Evolutionary conservation across 2,113 vertebrate species (phyloP).

Genomic region (Microcebus ravelobensis): DNA sequence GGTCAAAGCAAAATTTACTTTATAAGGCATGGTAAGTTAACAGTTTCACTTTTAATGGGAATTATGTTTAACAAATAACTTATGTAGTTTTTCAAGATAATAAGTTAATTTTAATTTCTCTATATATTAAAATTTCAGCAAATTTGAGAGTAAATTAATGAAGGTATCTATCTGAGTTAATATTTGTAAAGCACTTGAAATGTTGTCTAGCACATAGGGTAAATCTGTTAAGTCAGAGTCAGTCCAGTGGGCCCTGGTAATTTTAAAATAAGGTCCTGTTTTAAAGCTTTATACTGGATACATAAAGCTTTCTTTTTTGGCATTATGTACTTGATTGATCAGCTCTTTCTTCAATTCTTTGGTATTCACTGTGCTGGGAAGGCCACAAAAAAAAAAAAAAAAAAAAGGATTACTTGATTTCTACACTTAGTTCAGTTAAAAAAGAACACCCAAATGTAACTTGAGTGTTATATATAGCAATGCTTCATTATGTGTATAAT

Average conservation of each 20-base stretch:
- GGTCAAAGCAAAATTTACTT: neutral
- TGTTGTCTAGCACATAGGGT: neutral
- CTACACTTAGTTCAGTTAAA: neutral
- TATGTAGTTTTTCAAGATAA: neutral
- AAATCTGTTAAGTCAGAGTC: neutral
- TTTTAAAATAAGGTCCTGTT: neutral
- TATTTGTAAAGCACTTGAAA: neutral
- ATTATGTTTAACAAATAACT: neutral
- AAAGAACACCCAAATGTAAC: neutral
- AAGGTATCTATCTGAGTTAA: neutral
- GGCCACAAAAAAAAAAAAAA: neutral
- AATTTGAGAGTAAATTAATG: slow-evolving; percentile 7
- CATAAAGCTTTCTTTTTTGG: neutral
- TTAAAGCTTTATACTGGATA: neutral
- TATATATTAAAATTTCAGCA: neutral
- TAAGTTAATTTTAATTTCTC: neutral
- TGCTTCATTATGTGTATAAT: neutral
- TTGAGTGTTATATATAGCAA: neutral
- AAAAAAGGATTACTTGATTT: neutral
- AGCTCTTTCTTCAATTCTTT: neutral
- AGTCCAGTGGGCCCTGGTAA: neutral
- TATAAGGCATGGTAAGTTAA: neutral
- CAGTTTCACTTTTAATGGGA: neutral
- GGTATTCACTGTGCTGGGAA: neutral
- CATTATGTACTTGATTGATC: neutral